Evolutionary conservation across 1,140 invertebrate species (phyloP), one percentile per base, ranked within the genome.

Genomic region (Drosophila tropicalis): DNA sequence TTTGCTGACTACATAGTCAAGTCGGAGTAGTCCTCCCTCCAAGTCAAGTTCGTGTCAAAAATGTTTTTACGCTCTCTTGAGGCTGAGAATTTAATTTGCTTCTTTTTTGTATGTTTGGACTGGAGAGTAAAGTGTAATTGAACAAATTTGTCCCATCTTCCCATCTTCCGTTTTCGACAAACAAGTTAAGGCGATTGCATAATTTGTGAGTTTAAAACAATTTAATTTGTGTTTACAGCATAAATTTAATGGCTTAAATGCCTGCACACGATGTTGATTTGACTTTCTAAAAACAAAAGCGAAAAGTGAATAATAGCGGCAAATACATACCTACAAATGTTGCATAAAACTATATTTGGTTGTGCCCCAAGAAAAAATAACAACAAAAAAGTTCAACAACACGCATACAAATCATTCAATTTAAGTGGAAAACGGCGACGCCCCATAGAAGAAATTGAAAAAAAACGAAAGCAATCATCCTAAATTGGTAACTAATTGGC

Each of bases 401-500:
- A 71, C 65, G 84, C 80, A 89, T 89, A 76, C 76, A 84, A 89
- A 89, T 81, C 63, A 73, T 73, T 81, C 55, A 56, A 80, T 81
- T 77, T 73, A 51, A 79, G 81, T 57, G 41, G 17, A 29, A 55
- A 55, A 68, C 58, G 66, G 68, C 60, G 40, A 86, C 79, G 67
- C 79, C 79, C 79, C 62, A 32, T 36, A 10, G 34, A 36, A 36
- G 9, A 6, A 34, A 67, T 67, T n/a, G n/a, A 77, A 77, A 71
- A 71, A 32, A 47, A 47, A 47, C 64, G 67, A 81, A 77, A 76
- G 15, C 62, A 73, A 87, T 87, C 83, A 83, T 51, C 22, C 77
- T 57, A 72, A 89, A 89, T 89, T 89, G 73, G 73, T 62, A 70
- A 69, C 84, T 89, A 89, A 89, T 89, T 89, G 84, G 84, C 84